Evolutionary conservation across 2,888 invertebrate genomes (phyloP).

Genomic region (Charanyca ferruginea): DNA sequence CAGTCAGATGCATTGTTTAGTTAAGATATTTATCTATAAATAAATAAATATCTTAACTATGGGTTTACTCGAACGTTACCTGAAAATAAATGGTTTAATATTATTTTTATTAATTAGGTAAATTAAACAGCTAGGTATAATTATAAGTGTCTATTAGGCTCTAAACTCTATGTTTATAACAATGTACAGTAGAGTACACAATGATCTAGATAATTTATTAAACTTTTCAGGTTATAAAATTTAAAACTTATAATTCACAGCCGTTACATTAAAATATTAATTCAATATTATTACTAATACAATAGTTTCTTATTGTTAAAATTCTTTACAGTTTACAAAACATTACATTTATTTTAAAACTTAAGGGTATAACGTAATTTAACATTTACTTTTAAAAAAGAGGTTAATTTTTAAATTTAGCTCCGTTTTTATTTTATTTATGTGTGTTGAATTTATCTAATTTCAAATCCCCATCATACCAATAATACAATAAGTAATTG

Average conservation of each 20-base stretch:
- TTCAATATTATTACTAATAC: slow-evolving; percentile 32
- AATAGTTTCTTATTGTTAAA: slow-evolving; percentile 27
- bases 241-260: slow-evolving; percentile 63
- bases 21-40: too few relatives aligned
- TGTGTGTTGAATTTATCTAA: neutral
- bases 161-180: slow-evolving; percentile 42
- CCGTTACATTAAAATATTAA: slow-evolving; percentile 58
- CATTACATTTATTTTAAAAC: neutral
- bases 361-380: too few relatives aligned
- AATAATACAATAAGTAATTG: neutral
- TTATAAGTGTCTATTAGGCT: slow-evolving; percentile 53
- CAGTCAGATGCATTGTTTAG: too few relatives aligned
- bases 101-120: neutral
- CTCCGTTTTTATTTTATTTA: neutral
- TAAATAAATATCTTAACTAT: too few relatives aligned
- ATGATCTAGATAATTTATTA: slow-evolving; percentile 33
- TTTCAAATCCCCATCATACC: neutral
- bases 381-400: neutral
- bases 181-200: slow-evolving; percentile 36
- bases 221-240: slow-evolving; percentile 60
- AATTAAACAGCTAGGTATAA: slow-evolving; percentile 19
- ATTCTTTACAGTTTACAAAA: slow-evolving; percentile 24
- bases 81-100: too few relatives aligned
- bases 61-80: too few relatives aligned
- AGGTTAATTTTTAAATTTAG: neutral